These are phyloP conservation scores for Drosophila picticornis DNA, from an alignment of 2,888 invertebrate genomes.

Conservation along the genomic window DNA sequence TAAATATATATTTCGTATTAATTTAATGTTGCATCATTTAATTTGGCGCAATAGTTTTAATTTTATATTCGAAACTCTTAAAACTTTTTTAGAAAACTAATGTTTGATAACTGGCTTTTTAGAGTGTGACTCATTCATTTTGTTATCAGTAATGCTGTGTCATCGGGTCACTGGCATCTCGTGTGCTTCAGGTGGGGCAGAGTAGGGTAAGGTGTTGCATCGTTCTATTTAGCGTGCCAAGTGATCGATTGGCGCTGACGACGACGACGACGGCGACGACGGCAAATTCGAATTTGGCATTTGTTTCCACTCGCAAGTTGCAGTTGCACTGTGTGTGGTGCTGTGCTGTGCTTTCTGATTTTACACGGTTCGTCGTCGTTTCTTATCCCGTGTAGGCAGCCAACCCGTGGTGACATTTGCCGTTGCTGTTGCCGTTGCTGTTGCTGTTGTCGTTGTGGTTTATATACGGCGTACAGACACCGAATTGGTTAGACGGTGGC, in stretches of 20 bases:
- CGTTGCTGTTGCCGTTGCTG: slow-evolving; percentile 13
- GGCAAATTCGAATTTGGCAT: slow-evolving; percentile 55
- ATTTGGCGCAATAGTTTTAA: neutral
- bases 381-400: slow-evolving; percentile 26
- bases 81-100: neutral
- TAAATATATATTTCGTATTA: no score
- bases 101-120: neutral
- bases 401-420: slow-evolving; percentile 56
- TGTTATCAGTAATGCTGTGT: slow-evolving; percentile 1
- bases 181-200: slow-evolving; percentile 28
- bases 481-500: slow-evolving; percentile 64
- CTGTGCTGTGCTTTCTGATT: slow-evolving; percentile 23
- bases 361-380: slow-evolving; percentile 48
- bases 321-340: slow-evolving; percentile 10
- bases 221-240: slow-evolving; percentile 27
- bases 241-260: slow-evolving; percentile 60
- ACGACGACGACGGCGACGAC: slow-evolving; percentile 25
- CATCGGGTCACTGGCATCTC: slow-evolving; percentile 21
- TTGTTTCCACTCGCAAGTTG: slow-evolving; percentile 47
- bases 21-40: no score
- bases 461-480: slow-evolving; percentile 51
- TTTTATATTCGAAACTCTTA: neutral
- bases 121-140: neutral
- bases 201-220: slow-evolving; percentile 10
- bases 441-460: slow-evolving; percentile 34